Base-by-base conservation (phyloP, 2,113 vertebrate genomes). In the Strigops habroptila region DNA sequence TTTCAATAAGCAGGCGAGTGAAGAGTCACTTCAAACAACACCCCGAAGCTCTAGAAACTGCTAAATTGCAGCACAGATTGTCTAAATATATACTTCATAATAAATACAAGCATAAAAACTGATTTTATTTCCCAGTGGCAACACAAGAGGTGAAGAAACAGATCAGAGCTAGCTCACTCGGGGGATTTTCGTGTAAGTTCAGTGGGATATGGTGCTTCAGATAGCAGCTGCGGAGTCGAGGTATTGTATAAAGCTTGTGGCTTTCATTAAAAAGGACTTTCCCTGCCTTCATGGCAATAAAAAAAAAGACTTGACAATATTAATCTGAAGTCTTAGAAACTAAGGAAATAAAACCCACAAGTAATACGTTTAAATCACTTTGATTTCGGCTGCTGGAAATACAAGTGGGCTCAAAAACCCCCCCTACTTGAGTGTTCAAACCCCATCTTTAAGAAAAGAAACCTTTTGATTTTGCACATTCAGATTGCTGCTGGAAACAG, bases 201-300 rank as follows among this genome's bases (percentile, higher is more conserved):
- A 49, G 35, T 41, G 80, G 82, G 90, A 90, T 67, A 68, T 4
- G 2, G 60, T 41, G 64, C 83, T 94, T 85, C 57, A 92, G 48
- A 79, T 8, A 57, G 65, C 81, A 60, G 81, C 65, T 95, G 91
- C 6, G 7, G 62, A 91, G 65, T 30, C 31, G 21, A 49, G 52
- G 60, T 68, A 91, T 73, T 88, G 91, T 63, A 51, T 12, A 63
- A 39, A 91, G 86, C 88, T 91, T 24, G 4, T 49, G 43, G 92
- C 83, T 94, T 96, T 95, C 80, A 91, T 96, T 94, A 93, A 89
- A 88, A 94, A 86, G 76, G 91, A 75, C 83, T 86, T 94, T 33
- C 74, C 69, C 14, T 86, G 88, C 48, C 77, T 90, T 88, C 62
- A 12, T 9, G 12, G 70, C 83, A 91, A 88, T 94, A 94, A 91